Percentiles rank a stretch among this genome's conserved stretches.
Conservation (phyloP, 2,113 vertebrate genomes). For the Hypanus sabinus region DNA sequence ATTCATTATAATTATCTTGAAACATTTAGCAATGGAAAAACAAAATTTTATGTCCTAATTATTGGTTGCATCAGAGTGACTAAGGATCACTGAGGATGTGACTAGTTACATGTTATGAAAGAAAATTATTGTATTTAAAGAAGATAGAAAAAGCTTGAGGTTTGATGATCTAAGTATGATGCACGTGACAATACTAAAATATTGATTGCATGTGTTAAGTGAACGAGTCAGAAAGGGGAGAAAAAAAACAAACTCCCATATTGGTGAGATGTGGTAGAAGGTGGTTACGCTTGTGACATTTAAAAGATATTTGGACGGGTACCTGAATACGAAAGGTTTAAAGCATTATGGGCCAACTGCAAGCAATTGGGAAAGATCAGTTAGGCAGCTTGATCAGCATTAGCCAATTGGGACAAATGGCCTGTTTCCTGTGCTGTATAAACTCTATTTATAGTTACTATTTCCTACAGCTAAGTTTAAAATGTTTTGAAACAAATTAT, state of each 20-base stretch:
- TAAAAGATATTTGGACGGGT: too few species aligned
- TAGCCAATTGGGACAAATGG: too few species aligned
- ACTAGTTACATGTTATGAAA: not conserved
- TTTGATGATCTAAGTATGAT: not conserved
- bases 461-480: not conserved
- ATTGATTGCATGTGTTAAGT: not conserved
- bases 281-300: too few species aligned
- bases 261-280: not conserved
- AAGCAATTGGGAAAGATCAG: too few species aligned
- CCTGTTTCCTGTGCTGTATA: too few species aligned
- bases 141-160: constrained; percentile 10
- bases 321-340: too few species aligned
- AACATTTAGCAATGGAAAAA: not conserved
- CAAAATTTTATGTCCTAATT: not conserved
- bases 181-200: not conserved
- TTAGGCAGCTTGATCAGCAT: too few species aligned
- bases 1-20: constrained; percentile 18
- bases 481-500: not conserved
- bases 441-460: not conserved
- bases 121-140: constrained; percentile 3
- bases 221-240: not conserved
- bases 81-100: constrained; percentile 2
- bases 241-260: not conserved
- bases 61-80: not conserved
- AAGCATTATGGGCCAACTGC: too few species aligned